Base-by-base conservation (phyloP, 2,113 vertebrate genomes). In the Oreochromis tanganicae region DNA sequence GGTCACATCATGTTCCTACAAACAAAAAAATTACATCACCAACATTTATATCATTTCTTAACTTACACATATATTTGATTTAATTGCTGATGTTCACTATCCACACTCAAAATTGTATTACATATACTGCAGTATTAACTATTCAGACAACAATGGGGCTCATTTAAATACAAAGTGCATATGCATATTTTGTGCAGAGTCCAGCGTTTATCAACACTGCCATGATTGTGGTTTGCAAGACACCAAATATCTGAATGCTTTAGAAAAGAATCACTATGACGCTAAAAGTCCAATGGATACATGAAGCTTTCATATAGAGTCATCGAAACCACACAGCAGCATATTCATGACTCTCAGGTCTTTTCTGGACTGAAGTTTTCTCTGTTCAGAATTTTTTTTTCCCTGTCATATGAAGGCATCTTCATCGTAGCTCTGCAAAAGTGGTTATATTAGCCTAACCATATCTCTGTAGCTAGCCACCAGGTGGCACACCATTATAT, bases 361-460 rank as follows among this genome's bases (percentile, higher is more conserved):
- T 63, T 63, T 63, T 63, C 5, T 63, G 36, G 17, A n/a, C 32
- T 63, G 17, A 61, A 38, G 59, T 63, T n/a, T 36, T 7, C 0
- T 12, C 2, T 63, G 59, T 63, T 63, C 59, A 36, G 32, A 36
- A 29, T 3, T 63, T 36, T 34, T 24, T 24, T 63, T 63, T 0
- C 5, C 16, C 1, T n/a, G 59, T 63, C 32, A 0, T 34, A 63
- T 66, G 0, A n/a, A 12, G 12, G 61, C 32, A 66, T 66, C 10
- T 66, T 12, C 32, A 36, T 36, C 2, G 0, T 66, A 36, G 61
- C 32, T 66, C 32, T 66, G 32, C 32, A 66, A 0, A 66, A 0
- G 6, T 1, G 36, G 36, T 63, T 66, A 66, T 66, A 66, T 66
- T 66, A 36, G 61, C 32, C 61, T 66, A 66, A 1, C 9, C 32